These are phyloP conservation scores for Atlantisia rogersi DNA, from an alignment of 2,113 vertebrate species.

Conservation along the genomic window DNA sequence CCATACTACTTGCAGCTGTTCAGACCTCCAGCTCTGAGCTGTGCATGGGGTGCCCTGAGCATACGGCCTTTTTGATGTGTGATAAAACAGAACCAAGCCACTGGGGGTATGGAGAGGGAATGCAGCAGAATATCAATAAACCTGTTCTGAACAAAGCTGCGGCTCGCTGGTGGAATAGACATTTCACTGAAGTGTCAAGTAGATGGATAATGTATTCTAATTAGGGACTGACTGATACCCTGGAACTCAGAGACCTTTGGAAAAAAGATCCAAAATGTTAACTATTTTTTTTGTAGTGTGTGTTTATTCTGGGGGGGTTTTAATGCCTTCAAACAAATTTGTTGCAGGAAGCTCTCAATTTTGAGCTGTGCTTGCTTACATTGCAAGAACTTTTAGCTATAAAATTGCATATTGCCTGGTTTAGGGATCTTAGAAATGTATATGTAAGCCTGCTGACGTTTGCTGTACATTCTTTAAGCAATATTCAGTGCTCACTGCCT, in stretches of 20 bases:
- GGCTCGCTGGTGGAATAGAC: constrained; percentile 68
- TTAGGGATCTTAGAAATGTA: not conserved
- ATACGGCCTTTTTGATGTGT: constrained; percentile 96
- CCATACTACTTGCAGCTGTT: constrained; percentile 92
- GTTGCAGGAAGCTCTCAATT: not conserved
- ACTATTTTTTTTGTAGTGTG: not conserved
- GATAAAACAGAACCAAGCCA: constrained; percentile 97
- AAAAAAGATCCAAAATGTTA: constrained; percentile 47
- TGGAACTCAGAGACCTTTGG: constrained; percentile 40
- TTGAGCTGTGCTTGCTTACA: not conserved
- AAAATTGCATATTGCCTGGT: not conserved
- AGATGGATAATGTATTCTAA: constrained; percentile 82
- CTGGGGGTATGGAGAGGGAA: constrained; percentile 81
- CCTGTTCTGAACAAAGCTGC: constrained; percentile 77
- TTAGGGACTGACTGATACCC: constrained; percentile 72
- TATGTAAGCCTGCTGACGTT: not conserved
- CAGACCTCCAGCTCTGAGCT: constrained; percentile 85
- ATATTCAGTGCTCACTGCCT: not conserved
- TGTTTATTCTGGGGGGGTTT: constrained; percentile 8
- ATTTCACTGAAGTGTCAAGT: constrained; percentile 78
- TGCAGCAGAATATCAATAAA: constrained; percentile 93
- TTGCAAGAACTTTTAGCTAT: not conserved
- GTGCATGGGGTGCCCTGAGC: constrained; percentile 79
- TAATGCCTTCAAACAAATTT: not conserved
- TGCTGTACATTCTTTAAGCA: not conserved